Base-by-base conservation (phyloP, 2,888 invertebrate genomes). In the Prosopocoilus inquinatus region DNA sequence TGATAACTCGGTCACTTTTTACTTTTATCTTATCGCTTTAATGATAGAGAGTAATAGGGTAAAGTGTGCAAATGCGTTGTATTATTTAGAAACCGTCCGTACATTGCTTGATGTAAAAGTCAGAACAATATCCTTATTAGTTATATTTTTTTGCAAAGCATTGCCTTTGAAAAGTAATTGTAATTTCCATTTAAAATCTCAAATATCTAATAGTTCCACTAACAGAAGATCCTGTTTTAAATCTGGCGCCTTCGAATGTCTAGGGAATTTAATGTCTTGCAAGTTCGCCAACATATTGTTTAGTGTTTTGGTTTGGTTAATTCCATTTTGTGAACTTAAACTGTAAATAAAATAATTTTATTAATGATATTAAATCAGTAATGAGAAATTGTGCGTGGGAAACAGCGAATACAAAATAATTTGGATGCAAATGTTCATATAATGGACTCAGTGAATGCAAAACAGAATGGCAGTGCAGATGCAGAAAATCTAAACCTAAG, bases 381-480 rank as follows among this genome's bases (percentile, higher is more conserved):
- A 60, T 60, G 60, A 51, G 16, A 57, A 43, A 50, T 38, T 41
- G 33, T 44, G 47, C 9, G 12, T 9, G 20, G 12, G 38, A 9
- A 8, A 45, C 9, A 36, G 38, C 50, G 38, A 43, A 45, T 47
- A 44, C 47, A 53, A 39, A 16, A n/a, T 49, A 53, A 53, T 55
- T 50, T 44, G 39, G 48, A 34, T 34, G 47, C 56, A 38, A 50
- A 54, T 57, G 56, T 48, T 47, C 53, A 41, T 47, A 62, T 53
- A 50, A 77, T 77, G 77, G 76, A 75, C 70, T 71, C 75, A 50
- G 70, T 65, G 62, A 71, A 67, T 67, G 62, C 64, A 51, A 58
- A 55, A 52, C 76, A 74, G 68, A 77, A 76, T 70, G 74, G 75
- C 62, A 74, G 72, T 70, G 63, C 74, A 60, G 77, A 77, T 67